These are phyloP conservation scores for Hydrolagus colliei DNA, from an alignment of 2,797 vertebrate genomes.

Conservation along the genomic window DNA sequence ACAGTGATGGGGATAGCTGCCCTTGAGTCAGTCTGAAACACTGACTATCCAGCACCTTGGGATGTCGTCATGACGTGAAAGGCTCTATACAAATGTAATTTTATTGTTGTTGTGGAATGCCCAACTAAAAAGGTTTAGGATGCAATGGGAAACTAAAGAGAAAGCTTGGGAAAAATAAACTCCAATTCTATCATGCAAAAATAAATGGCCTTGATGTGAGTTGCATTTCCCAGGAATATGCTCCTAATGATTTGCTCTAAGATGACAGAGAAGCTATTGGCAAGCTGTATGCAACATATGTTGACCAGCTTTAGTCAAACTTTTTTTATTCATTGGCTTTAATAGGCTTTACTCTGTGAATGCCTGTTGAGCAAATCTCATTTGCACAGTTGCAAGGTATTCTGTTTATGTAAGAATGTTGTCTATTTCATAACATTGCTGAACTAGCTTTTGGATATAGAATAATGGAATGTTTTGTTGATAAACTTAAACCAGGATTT, in stretches of 20 bases:
- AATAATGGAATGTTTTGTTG: neutral
- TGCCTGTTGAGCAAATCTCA: neutral
- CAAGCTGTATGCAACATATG: slow-evolving; percentile 18
- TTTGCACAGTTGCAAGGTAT: neutral
- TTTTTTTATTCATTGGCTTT: neutral
- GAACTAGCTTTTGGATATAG: neutral
- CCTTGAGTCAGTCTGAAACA: too few relatives aligned
- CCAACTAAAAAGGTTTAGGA: too few relatives aligned
- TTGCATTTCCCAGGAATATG: neutral
- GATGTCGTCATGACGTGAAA: too few relatives aligned
- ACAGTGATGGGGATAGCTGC: too few relatives aligned
- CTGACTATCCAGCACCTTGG: too few relatives aligned
- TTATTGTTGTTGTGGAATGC: too few relatives aligned
- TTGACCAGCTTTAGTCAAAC: neutral
- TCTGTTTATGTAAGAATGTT: neutral
- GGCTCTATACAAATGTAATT: too few relatives aligned
- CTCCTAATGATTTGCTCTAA: neutral
- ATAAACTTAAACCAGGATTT: neutral
- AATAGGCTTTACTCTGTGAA: neutral
- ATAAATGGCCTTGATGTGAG: too few relatives aligned
- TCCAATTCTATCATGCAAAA: too few relatives aligned
- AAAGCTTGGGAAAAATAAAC: too few relatives aligned
- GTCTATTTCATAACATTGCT: neutral
- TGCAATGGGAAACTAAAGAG: too few relatives aligned
- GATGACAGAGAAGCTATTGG: neutral